phyloP scores from a whole-genome alignment of 1,140 invertebrate genomes.

The Drosophila littoralis region DNA sequence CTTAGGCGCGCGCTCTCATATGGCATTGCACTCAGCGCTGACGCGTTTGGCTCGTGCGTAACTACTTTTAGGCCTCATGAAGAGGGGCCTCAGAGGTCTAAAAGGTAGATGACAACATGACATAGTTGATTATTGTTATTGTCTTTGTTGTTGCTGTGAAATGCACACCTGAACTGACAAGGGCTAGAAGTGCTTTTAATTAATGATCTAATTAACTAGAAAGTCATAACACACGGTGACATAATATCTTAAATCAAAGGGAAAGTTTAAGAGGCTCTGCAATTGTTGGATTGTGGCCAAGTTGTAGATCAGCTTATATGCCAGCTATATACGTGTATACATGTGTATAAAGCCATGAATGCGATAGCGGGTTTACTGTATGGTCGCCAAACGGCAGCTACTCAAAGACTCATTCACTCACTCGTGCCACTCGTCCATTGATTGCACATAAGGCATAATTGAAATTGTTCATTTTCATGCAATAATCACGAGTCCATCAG shows the following conservation, averaged over 20 bases:
- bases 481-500: slow-evolving; percentile 25
- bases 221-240: slow-evolving; percentile 46
- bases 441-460: slow-evolving; percentile 39
- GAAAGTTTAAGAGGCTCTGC: slow-evolving; percentile 46
- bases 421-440: slow-evolving; percentile 7
- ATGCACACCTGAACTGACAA: slow-evolving; percentile 20
- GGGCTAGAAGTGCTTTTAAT: slow-evolving; percentile 60
- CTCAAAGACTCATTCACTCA: not conserved
- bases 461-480: slow-evolving; percentile 31
- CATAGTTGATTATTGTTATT: slow-evolving; percentile 66
- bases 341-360: slow-evolving; percentile 37
- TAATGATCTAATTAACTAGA: slow-evolving; percentile 59
- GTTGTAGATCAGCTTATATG: slow-evolving; percentile 18
- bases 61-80: slow-evolving; percentile 9
- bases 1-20: slow-evolving; percentile 38
- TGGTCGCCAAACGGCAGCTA: slow-evolving; percentile 22
- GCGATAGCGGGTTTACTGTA: slow-evolving; percentile 19
- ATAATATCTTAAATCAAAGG: slow-evolving; percentile 12
- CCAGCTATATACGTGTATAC: not conserved
- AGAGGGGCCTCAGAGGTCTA: not conserved
- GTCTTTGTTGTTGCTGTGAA: slow-evolving; percentile 17
- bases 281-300: slow-evolving; percentile 4
- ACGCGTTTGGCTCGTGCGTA: slow-evolving; percentile 45
- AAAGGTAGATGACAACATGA: slow-evolving; percentile 45
- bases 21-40: slow-evolving; percentile 8